A percentile compares a stretch with the other conserved stretches of the same genome.
Evolutionary conservation across 2,888 invertebrate species (phyloP).

Genomic region (Lepidochrysops patricia): DNA sequence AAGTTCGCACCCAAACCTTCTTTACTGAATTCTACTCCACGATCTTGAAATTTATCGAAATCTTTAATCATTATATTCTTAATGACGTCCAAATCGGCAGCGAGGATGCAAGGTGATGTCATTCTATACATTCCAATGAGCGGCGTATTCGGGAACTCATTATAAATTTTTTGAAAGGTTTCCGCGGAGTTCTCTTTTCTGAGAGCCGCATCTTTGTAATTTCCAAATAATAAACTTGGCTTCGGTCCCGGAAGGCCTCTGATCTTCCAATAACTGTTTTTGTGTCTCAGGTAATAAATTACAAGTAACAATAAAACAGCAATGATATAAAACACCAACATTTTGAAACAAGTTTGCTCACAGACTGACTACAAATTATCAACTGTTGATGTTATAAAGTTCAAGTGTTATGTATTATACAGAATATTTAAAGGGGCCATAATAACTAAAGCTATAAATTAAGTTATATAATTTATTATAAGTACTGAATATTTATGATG

Average conservation of each 20-base stretch:
- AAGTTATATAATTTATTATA: no score
- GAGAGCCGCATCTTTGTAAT: conserved; percentile 31
- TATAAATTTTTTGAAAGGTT: conserved; percentile 33
- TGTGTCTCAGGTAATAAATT: background rate
- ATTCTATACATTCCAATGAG: conserved; percentile 43
- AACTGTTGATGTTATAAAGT: background rate
- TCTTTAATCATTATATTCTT: conserved; percentile 14
- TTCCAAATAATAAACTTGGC: conserved; percentile 39
- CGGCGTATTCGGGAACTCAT: conserved; percentile 39
- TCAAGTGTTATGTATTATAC: no score
- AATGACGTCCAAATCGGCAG: conserved; percentile 39
- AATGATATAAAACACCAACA: background rate
- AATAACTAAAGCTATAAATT: no score
- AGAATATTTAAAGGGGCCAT: no score
- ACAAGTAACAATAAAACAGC: background rate
- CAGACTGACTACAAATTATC: background rate
- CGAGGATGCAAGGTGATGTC: conserved; percentile 36
- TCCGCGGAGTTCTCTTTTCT: conserved; percentile 27
- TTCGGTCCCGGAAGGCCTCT: conserved; percentile 35
- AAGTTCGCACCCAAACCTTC: conserved; percentile 40
- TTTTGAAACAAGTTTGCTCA: background rate
- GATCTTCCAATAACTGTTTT: conserved; percentile 37
- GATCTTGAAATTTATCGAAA: conserved; percentile 34
- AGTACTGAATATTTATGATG: no score
- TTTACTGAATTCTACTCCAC: conserved; percentile 40